Evolutionary conservation across 1,140 invertebrate species (phyloP).

Genomic region (Solen grandis): DNA sequence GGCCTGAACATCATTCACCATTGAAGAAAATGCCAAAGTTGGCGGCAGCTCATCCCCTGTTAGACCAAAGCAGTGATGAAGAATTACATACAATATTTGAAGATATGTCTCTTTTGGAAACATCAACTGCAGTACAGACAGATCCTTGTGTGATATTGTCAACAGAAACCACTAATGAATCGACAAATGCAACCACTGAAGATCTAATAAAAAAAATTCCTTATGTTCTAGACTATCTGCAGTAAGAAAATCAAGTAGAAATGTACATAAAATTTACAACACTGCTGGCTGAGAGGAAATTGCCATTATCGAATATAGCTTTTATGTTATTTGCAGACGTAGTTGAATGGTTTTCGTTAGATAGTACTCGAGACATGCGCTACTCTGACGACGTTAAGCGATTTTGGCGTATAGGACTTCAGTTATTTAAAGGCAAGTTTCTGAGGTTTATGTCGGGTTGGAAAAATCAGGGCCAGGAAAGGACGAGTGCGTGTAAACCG

Average conservation of each 20-base stretch:
- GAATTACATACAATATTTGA: background rate
- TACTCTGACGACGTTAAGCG: constrained; percentile 19
- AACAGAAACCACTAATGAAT: too few relatives aligned
- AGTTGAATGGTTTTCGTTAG: constrained; percentile 17
- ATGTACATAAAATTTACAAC: constrained; percentile 16
- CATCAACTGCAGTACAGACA: constrained; percentile 17
- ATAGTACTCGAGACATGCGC: constrained; percentile 5
- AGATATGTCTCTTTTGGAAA: constrained; percentile 7
- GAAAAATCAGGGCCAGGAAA: constrained; percentile 22
- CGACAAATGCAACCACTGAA: too few relatives aligned
- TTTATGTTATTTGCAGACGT: background rate
- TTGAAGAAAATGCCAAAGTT: constrained; percentile 13
- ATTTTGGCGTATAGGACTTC: constrained; percentile 1
- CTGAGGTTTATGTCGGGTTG: background rate
- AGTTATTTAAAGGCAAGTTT: constrained; percentile 14
- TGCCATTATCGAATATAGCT: constrained; percentile 1
- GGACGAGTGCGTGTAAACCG: background rate
- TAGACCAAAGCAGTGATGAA: too few relatives aligned
- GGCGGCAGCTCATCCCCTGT: too few relatives aligned
- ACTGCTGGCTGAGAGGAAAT: background rate
- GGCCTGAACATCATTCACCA: constrained; percentile 14
- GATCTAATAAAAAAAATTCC: constrained; percentile 6
- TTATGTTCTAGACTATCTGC: background rate
- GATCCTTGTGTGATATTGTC: too few relatives aligned
- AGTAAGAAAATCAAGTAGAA: constrained; percentile 5